phyloP scores from a whole-genome alignment of 1,140 invertebrate species.

The Mya arenaria region DNA sequence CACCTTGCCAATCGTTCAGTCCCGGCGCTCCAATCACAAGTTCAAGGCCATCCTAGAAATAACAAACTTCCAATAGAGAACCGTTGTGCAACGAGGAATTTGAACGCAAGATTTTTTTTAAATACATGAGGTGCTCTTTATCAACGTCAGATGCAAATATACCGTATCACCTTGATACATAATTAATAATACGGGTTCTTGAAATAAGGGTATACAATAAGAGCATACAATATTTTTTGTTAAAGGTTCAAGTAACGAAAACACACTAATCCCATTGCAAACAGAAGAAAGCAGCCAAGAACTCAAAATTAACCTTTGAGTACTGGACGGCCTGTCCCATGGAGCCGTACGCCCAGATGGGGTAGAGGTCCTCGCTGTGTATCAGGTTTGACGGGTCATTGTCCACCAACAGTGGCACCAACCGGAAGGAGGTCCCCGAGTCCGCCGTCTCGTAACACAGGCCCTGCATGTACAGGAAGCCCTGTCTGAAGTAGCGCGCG shows the following conservation, averaged over 20 bases:
- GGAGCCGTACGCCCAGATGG: slow-evolving; percentile 64
- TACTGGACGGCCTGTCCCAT: slow-evolving; percentile 64
- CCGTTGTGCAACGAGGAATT: too few relatives aligned
- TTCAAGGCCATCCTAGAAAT: slow-evolving; percentile 59
- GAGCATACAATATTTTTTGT: too few relatives aligned
- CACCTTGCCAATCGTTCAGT: slow-evolving; percentile 69
- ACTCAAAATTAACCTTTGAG: slow-evolving; percentile 62
- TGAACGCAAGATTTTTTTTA: too few relatives aligned
- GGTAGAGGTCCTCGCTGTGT: slow-evolving; percentile 56
- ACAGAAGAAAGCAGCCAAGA: too few relatives aligned
- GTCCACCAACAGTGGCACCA: slow-evolving; percentile 59
- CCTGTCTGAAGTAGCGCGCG: slow-evolving; percentile 51
- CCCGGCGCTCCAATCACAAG: slow-evolving; percentile 66
- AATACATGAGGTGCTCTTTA: too few relatives aligned
- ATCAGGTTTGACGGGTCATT: slow-evolving; percentile 60
- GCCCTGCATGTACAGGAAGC: slow-evolving; percentile 65
- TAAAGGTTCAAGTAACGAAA: too few relatives aligned
- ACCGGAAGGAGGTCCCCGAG: slow-evolving; percentile 45
- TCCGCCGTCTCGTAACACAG: slow-evolving; percentile 62
- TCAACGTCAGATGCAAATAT: too few relatives aligned
- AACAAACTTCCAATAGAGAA: background rate
- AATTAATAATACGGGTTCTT: too few relatives aligned
- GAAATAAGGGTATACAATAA: too few relatives aligned
- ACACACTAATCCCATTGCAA: too few relatives aligned
- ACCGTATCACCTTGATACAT: too few relatives aligned